Conservation (phyloP, 2,113 vertebrate species). For the Macrotus californicus region DNA sequence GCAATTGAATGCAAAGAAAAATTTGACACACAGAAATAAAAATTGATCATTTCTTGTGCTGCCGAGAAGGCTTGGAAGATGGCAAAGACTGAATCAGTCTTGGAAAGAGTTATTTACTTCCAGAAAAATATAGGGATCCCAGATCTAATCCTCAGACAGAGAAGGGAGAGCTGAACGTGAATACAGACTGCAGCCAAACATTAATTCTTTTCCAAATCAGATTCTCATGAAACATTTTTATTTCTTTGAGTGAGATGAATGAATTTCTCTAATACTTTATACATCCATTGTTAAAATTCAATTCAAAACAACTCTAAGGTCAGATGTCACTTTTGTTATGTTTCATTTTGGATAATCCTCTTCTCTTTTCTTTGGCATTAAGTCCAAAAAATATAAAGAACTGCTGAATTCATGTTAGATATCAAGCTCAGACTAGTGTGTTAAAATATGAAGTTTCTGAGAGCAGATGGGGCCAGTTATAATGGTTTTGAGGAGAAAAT, state of each 20-base stretch:
- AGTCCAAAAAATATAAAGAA: background rate
- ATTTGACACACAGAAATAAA: background rate
- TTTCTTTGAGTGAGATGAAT: background rate
- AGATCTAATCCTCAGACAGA: background rate
- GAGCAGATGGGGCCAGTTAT: background rate
- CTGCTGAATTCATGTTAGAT: background rate
- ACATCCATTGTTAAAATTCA: conserved; percentile 26
- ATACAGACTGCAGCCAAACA: background rate
- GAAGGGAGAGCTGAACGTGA: background rate
- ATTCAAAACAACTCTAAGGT: background rate
- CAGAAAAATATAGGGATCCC: background rate
- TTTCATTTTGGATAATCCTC: conserved; percentile 24
- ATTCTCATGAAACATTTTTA: conserved; percentile 30
- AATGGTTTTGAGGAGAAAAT: conserved; percentile 12
- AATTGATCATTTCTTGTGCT: background rate
- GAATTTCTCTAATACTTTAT: conserved; percentile 22
- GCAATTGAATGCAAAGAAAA: conserved; percentile 5
- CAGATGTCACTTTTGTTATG: conserved; percentile 30
- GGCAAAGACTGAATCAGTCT: background rate
- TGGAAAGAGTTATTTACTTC: background rate
- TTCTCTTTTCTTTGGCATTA: conserved; percentile 16
- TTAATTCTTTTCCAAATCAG: background rate
- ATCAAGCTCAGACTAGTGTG: background rate
- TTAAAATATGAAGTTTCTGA: conserved; percentile 17
- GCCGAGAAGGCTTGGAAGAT: background rate